A percentile compares a stretch with the other conserved stretches of the same genome.
Conservation (phyloP, 2,888 invertebrate genomes). For the Cataglyphis albicans region DNA sequence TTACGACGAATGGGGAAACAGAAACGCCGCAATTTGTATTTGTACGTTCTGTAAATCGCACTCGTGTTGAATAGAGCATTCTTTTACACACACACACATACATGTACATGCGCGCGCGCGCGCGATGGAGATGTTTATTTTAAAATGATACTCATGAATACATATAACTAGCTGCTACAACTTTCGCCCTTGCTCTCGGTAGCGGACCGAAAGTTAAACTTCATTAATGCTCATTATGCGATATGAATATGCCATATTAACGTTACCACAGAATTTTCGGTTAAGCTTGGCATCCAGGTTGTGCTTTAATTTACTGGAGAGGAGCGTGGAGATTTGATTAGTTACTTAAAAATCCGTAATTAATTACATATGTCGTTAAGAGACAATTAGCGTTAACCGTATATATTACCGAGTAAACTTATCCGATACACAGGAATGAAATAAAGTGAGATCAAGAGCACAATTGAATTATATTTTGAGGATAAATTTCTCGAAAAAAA, state of each 20-base stretch:
- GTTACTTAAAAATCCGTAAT: constrained; percentile 10
- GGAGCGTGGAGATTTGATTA: neutral
- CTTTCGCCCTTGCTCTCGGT: constrained; percentile 34
- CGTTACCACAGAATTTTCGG: constrained; percentile 58
- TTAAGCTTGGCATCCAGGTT: constrained; percentile 59
- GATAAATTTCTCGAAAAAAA: neutral
- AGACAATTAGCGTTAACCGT: neutral
- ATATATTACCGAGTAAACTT: neutral
- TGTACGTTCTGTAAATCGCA: neutral
- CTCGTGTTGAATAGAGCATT: constrained; percentile 1
- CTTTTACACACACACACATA: neutral
- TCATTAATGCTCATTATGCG: constrained; percentile 66
- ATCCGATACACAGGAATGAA: neutral
- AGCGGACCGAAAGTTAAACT: constrained; percentile 63
- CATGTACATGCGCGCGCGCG: no score
- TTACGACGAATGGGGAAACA: constrained; percentile 20
- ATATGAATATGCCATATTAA: constrained; percentile 59
- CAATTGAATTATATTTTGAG: neutral
- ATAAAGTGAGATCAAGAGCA: neutral
- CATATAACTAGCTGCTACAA: constrained; percentile 27
- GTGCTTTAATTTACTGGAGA: constrained; percentile 40
- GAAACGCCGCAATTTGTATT: neutral
- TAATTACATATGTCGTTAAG: constrained; percentile 13
- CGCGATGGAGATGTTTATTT: constrained; percentile 21
- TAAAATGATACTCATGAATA: constrained; percentile 7